Evolutionary conservation across 2,888 invertebrate genomes (phyloP).

Genomic region (Drosophila recens): DNA sequence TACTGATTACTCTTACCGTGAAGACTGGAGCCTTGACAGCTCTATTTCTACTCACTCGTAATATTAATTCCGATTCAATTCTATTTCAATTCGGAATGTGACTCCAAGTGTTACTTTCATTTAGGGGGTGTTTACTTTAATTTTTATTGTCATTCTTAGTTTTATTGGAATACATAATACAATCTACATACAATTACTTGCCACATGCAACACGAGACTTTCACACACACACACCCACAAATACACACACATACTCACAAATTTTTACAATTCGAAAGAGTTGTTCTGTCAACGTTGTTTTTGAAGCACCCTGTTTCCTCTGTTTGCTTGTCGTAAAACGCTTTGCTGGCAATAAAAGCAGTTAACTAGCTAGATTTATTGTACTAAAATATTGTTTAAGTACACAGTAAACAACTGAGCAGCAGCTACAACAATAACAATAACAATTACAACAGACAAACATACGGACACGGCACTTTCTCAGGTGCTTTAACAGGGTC

Average conservation of each 20-base stretch:
- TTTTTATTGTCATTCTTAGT: constrained; percentile 51
- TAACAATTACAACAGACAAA: constrained; percentile 19
- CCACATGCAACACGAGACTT: constrained; percentile 48
- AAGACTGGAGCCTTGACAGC: neutral
- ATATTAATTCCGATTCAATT: constrained; percentile 7
- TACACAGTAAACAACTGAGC: constrained; percentile 67
- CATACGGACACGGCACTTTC: constrained; percentile 62
- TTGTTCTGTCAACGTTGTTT: constrained; percentile 35
- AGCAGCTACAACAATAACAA: constrained; percentile 38
- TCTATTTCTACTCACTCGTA: neutral
- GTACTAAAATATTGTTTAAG: constrained; percentile 79
- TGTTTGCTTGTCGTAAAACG: constrained; percentile 76
- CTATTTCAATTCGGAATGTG: constrained; percentile 27
- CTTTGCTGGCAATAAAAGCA: constrained; percentile 80
- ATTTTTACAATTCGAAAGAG: constrained; percentile 48
- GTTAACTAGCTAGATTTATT: constrained; percentile 81
- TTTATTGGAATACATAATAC: constrained; percentile 70
- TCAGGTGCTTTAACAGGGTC: constrained; percentile 61
- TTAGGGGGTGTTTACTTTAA: constrained; percentile 64
- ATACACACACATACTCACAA: neutral
- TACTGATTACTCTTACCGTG: constrained; percentile 1
- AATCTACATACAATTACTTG: constrained; percentile 64
- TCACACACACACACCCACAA: constrained; percentile 6
- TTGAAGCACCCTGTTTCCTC: constrained; percentile 16
- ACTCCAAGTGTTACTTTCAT: constrained; percentile 65